Percentiles rank a stretch among this genome's conserved stretches.
These are phyloP conservation scores for Drosophila grimshawi DNA, from an alignment of 1,140 invertebrate species.

Conservation along the genomic window DNA sequence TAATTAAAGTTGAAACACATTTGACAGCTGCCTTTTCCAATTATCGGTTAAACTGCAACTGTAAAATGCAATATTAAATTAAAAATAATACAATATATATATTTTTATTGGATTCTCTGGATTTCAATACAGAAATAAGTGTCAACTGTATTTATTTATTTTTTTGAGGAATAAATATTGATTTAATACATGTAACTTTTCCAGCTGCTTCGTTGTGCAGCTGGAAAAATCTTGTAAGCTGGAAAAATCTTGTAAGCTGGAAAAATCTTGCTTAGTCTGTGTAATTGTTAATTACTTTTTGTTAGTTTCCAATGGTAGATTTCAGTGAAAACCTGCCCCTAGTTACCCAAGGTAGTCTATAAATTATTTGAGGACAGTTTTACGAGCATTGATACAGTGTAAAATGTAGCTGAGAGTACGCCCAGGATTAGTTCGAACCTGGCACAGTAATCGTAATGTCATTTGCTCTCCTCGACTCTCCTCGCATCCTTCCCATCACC, in stretches of 20 bases:
- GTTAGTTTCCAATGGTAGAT: background rate
- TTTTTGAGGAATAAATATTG: too few species aligned
- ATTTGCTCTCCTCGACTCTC: background rate
- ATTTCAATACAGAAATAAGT: too few species aligned
- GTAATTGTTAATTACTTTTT: constrained; percentile 7
- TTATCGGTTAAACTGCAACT: too few species aligned
- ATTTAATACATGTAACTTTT: too few species aligned
- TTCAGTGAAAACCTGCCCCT: background rate
- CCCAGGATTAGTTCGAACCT: constrained; percentile 11
- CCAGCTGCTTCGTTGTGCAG: too few species aligned
- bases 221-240: background rate
- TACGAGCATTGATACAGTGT: constrained; percentile 45
- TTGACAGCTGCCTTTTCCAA: too few species aligned
- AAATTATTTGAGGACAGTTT: constrained; percentile 42
- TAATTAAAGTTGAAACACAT: too few species aligned
- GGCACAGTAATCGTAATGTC: constrained; percentile 30
- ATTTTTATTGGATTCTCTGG: too few species aligned
- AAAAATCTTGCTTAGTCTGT: background rate
- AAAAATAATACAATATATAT: too few species aligned
- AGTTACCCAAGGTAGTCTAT: constrained; percentile 15
- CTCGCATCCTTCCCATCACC: background rate
- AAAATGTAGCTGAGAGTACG: constrained; percentile 13
- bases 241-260: background rate
- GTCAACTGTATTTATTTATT: too few species aligned
- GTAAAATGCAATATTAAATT: too few species aligned